Evolutionary conservation across 64 coral and sea anemone genomes (phyloP).

Genomic region (Catalaphyllia jardinei): DNA sequence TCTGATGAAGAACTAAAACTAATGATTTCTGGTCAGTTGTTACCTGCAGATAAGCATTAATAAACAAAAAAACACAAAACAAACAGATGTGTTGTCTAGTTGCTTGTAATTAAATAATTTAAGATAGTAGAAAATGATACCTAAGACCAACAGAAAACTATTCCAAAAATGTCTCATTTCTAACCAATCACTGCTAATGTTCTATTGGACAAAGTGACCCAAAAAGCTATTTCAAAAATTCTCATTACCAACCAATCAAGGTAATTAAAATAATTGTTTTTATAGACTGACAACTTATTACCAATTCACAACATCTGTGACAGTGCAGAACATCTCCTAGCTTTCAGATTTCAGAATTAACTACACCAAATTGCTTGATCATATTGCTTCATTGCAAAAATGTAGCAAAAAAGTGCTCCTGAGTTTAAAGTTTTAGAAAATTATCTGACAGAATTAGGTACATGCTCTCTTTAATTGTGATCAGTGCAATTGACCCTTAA

Average conservation of each 20-base stretch:
- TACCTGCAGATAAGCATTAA: neutral
- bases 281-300: neutral
- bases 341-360: neutral
- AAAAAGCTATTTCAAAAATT: slow-evolving; percentile 28
- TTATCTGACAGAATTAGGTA: too few species aligned
- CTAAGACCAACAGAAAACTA: neutral
- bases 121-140: neutral
- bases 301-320: neutral
- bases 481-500: neutral
- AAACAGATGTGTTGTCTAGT: slow-evolving; percentile 1
- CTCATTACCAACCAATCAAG: neutral
- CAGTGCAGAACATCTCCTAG: neutral
- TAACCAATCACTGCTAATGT: neutral
- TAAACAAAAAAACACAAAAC: slow-evolving; percentile 29
- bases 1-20: neutral
- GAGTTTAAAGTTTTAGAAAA: too few species aligned
- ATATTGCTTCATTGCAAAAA: too few species aligned
- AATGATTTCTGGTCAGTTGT: neutral
- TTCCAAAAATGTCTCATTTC: slow-evolving; percentile 3
- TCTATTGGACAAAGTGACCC: neutral
- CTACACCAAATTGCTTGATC: neutral
- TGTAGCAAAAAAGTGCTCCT: too few species aligned
- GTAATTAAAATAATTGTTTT: neutral
- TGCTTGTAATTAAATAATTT: neutral
- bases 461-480: neutral